Percentiles rank a stretch among this genome's conserved stretches.
phyloP scores from a whole-genome alignment of 1,140 invertebrate species.

The Octopus bimaculoides region DNA sequence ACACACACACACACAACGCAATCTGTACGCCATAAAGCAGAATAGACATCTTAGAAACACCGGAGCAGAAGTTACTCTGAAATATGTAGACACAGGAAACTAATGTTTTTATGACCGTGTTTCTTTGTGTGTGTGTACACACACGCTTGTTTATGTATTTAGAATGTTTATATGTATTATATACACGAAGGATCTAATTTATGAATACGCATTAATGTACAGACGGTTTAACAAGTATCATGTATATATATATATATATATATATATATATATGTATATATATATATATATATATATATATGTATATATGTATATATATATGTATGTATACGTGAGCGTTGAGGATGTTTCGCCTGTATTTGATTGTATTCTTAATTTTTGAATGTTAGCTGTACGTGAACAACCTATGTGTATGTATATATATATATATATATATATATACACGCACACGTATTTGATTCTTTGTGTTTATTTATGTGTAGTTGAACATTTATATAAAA shows the following conservation, averaged over 20 bases:
- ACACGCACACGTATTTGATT: background rate
- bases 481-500: too few species aligned
- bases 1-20: too few species aligned
- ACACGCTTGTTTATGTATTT: too few species aligned
- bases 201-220: background rate
- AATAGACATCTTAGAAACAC: too few species aligned
- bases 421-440: background rate
- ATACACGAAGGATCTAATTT: background rate
- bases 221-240: background rate
- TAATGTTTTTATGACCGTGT: too few species aligned
- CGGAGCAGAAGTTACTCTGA: too few species aligned
- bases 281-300: slow-evolving; percentile 4
- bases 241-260: background rate
- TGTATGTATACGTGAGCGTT: background rate
- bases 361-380: too few species aligned
- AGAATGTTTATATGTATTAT: too few species aligned
- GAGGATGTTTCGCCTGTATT: too few species aligned
- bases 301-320: background rate
- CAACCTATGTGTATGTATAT: background rate
- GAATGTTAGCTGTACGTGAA: background rate
- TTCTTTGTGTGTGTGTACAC: too few species aligned
- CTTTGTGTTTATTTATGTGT: background rate
- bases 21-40: too few species aligned
- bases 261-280: background rate
- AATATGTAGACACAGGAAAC: too few species aligned